A percentile compares a stretch with the other conserved stretches of the same genome.
Conservation (phyloP, 2,797 vertebrate species). For the Alca torda region DNA sequence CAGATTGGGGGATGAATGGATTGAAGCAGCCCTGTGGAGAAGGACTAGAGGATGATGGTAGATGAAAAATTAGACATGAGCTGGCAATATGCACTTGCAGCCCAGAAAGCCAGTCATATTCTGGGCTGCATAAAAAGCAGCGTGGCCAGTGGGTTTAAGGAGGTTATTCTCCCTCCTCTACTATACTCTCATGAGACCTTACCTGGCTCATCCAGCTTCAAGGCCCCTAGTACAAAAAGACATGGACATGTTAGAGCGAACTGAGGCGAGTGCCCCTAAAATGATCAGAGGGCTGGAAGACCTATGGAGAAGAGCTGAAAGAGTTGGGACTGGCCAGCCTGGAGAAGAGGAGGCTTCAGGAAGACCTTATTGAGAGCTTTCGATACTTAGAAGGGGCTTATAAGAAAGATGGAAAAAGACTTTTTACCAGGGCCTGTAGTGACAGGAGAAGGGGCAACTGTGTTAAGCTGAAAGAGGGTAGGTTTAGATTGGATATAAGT, state of each 20-base stretch:
- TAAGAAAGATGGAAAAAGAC: not conserved
- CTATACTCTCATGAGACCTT: not conserved
- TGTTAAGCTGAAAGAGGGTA: not conserved
- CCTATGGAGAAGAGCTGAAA: not conserved
- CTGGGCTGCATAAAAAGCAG: not conserved
- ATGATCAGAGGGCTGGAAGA: not conserved
- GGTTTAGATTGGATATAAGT: not conserved
- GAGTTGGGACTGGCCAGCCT: not conserved
- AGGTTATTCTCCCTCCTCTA: not conserved
- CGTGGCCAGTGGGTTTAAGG: fast-evolving
- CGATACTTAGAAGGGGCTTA: not conserved
- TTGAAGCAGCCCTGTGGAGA: not conserved
- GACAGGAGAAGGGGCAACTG: not conserved
- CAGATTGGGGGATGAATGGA: not conserved
- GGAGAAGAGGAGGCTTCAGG: not conserved
- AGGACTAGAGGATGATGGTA: too few species aligned
- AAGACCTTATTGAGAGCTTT: fast-evolving
- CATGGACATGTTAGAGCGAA: not conserved
- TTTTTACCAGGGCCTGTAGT: not conserved
- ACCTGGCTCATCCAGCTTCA: not conserved
- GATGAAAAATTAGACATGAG: not conserved
- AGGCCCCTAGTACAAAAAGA: not conserved
- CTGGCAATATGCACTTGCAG: not conserved
- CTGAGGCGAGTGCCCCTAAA: not conserved
- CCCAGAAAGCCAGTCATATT: not conserved